These are phyloP conservation scores for Procambarus clarkii DNA, from an alignment of 1,140 invertebrate genomes.

Conservation along the genomic window DNA sequence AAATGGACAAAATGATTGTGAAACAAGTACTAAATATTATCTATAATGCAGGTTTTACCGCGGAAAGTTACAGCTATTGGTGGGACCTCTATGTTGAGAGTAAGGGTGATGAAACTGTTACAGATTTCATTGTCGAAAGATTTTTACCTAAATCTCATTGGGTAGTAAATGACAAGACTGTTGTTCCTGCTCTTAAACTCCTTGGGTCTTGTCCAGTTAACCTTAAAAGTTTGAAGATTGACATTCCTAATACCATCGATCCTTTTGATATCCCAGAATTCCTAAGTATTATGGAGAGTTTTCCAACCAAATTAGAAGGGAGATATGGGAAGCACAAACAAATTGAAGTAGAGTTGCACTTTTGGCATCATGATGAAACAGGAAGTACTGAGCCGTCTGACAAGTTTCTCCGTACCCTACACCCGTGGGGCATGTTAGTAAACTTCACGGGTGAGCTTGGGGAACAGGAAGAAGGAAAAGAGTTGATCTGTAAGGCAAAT, in stretches of 20 bases:
- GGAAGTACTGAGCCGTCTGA: not conserved
- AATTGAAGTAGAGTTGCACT: not conserved
- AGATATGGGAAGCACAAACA: not conserved
- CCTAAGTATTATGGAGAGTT: not conserved
- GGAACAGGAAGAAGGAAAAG: not conserved
- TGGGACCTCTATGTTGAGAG: not conserved
- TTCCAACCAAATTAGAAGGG: not conserved
- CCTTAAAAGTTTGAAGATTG: not conserved
- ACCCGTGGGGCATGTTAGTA: not conserved
- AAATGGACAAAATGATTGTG: not conserved
- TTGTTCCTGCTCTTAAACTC: not conserved
- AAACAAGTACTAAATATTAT: not conserved
- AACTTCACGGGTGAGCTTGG: not conserved
- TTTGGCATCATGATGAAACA: not conserved
- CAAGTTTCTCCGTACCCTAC: not conserved
- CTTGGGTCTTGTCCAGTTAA: not conserved
- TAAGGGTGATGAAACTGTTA: not conserved
- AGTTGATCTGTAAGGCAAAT: not conserved
- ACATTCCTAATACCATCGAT: not conserved
- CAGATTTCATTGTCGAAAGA: not conserved
- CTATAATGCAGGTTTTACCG: not conserved
- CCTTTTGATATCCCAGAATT: not conserved
- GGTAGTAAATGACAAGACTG: not conserved
- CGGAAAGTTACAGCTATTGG: not conserved
- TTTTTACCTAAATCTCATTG: not conserved